Percentiles rank a stretch among this genome's conserved stretches.
Conservation (phyloP, 2,797 vertebrate species). For the Trachops cirrhosus region DNA sequence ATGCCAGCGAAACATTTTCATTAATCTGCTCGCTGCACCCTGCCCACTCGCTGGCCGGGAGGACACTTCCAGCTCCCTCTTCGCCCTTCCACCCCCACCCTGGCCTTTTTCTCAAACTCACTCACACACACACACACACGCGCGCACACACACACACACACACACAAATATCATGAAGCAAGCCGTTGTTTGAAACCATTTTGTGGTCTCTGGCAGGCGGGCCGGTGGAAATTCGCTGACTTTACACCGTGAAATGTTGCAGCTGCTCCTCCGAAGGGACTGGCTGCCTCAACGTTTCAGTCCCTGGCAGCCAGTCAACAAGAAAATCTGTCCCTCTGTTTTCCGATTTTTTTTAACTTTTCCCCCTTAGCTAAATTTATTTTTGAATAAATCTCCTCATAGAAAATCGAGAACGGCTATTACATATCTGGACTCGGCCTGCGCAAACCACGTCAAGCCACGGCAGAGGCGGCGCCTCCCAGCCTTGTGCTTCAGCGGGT, state of each 20-base stretch:
- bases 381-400: conserved; percentile 86
- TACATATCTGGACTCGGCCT: conserved; percentile 83
- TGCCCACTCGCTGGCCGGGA: conserved; percentile 87
- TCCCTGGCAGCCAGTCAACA: conserved; percentile 86
- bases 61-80: conserved; percentile 79
- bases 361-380: conserved; percentile 83
- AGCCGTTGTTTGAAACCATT: conserved; percentile 93
- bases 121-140: neutral
- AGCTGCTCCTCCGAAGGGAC: conserved; percentile 92
- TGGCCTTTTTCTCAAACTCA: conserved; percentile 37
- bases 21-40: conserved; percentile 92
- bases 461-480: conserved; percentile 77
- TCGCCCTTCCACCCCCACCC: neutral
- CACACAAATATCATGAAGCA: conserved; percentile 87
- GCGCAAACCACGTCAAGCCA: conserved; percentile 80
- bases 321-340: conserved; percentile 82
- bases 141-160: conserved; percentile 58
- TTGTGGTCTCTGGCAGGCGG: conserved; percentile 94
- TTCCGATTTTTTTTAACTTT: conserved; percentile 51
- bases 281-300: conserved; percentile 84
- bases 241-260: conserved; percentile 94
- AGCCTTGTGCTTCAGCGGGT: conserved; percentile 77
- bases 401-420: conserved; percentile 85
- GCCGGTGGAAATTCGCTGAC: conserved; percentile 96
- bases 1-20: conserved; percentile 93